phyloP scores from a whole-genome alignment of 2,797 vertebrate genomes.

The Phoeniculus purpureus region DNA sequence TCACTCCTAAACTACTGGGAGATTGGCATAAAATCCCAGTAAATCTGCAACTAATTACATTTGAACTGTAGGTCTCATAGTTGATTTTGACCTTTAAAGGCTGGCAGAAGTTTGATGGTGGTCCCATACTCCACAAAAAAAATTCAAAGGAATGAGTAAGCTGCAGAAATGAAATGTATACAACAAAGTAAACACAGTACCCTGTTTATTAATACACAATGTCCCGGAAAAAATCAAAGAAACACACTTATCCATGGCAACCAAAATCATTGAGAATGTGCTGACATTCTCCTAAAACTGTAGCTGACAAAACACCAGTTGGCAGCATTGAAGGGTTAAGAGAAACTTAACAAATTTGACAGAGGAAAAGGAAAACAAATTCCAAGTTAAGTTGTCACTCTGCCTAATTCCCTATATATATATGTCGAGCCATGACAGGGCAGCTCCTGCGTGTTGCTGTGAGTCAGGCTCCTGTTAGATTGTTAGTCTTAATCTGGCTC shows the following conservation, averaged over 20 bases:
- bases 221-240: conserved; percentile 29
- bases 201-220: conserved; percentile 32
- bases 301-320: conserved; percentile 60
- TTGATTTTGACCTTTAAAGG: conserved; percentile 78
- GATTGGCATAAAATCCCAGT: conserved; percentile 76
- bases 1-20: conserved; percentile 74
- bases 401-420: neutral
- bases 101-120: conserved; percentile 69
- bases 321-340: conserved; percentile 46
- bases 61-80: conserved; percentile 77
- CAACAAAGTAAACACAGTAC: neutral
- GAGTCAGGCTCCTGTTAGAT: neutral
- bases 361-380: conserved; percentile 49
- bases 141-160: neutral
- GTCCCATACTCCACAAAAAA: conserved; percentile 1
- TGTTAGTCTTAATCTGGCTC: neutral
- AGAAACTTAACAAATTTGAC: conserved; percentile 36
- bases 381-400: conserved; percentile 19
- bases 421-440: neutral
- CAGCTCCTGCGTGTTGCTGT: neutral
- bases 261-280: conserved; percentile 3
- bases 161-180: neutral
- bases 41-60: conserved; percentile 81
- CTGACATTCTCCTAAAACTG: conserved; percentile 38
- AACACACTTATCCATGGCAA: conserved; percentile 44